These are phyloP conservation scores for Meiosimyza platycephala DNA, from an alignment of 2,888 invertebrate genomes.

Conservation along the genomic window DNA sequence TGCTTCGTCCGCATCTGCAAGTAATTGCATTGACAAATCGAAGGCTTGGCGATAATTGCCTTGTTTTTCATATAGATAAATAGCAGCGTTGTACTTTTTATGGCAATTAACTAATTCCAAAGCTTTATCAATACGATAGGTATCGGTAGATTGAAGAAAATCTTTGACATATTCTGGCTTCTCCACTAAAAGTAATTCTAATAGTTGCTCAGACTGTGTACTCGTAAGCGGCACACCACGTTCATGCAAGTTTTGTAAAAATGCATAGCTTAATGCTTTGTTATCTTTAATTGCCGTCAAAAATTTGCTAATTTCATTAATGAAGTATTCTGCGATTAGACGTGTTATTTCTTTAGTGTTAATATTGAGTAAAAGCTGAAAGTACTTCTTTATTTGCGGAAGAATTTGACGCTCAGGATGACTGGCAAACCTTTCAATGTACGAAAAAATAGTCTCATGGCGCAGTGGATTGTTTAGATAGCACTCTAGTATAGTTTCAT, in stretches of 20 bases:
- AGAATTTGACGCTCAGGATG: slow-evolving; percentile 66
- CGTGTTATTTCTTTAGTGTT: slow-evolving; percentile 74
- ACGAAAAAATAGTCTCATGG: slow-evolving; percentile 73
- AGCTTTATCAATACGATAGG: slow-evolving; percentile 75
- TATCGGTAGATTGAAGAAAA: slow-evolving; percentile 69
- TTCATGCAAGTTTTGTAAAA: slow-evolving; percentile 73
- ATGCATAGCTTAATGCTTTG: slow-evolving; percentile 66
- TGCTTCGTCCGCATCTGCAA: slow-evolving; percentile 53
- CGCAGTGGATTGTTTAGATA: slow-evolving; percentile 75
- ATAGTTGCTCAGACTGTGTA: slow-evolving; percentile 71
- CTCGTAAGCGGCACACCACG: slow-evolving; percentile 62
- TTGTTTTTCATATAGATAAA: slow-evolving; percentile 79
- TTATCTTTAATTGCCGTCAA: slow-evolving; percentile 60
- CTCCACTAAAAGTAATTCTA: slow-evolving; percentile 74
- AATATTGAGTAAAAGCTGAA: slow-evolving; percentile 71
- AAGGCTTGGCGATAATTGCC: slow-evolving; percentile 81
- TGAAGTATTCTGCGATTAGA: slow-evolving; percentile 72
- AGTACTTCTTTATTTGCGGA: slow-evolving; percentile 67
- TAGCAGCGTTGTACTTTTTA: slow-evolving; percentile 75
- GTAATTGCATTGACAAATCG: slow-evolving; percentile 70
- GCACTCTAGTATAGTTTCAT: slow-evolving; percentile 75
- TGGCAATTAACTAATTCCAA: slow-evolving; percentile 74
- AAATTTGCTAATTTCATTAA: slow-evolving; percentile 66
- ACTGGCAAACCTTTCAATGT: slow-evolving; percentile 69
- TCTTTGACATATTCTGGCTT: slow-evolving; percentile 70